Base-by-base conservation (phyloP, 2,888 invertebrate genomes). In the Scaptomyza caliginosa region DNA sequence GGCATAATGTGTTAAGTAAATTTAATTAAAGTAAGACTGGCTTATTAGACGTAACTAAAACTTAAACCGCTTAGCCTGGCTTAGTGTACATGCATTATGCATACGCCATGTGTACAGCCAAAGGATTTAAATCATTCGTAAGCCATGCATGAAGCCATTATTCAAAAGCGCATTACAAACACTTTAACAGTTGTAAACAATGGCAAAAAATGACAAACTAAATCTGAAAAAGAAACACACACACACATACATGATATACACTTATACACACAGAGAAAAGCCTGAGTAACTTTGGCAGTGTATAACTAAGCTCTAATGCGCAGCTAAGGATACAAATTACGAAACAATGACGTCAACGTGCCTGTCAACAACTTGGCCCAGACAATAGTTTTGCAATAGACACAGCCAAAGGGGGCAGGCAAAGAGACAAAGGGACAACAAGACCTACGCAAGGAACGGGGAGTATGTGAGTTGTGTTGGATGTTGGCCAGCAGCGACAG, bases 311-410 rank as follows among this genome's bases (percentile, higher is more conserved):
- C 80, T 67, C 70, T 86, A 83, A 83, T 88, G 77, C 85, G 68
- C 76, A 77, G 81, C 85, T 83, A 86, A 83, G 83, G 85, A 83
- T 84, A 83, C 83, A 83, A 88, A 83, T 88, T 83, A 80, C 83
- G 58, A 83, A 83, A 83, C 83, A 83, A 83, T 83, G 88, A 83
- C 87, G 81, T 81, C 83, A 88, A 88, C 88, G 88, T 86, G 83
- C 88, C 81, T 88, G 87, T 88, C 88, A 83, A 86, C 88, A 88
- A 86, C 84, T 83, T 79, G 85, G 74, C 69, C 77, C 86, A 88
- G 81, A 82, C 86, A 82, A 82, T 88, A 82, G 88, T 86, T 88
- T 65, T 64, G 50, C 86, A 62, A 66, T 64, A 64, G 67, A 64
- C 71, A 70, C 65, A 70, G 51, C 19, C 48, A 50, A 56, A 57